Conservation (phyloP, 2,113 vertebrate species). For the Tamias sibiricus region DNA sequence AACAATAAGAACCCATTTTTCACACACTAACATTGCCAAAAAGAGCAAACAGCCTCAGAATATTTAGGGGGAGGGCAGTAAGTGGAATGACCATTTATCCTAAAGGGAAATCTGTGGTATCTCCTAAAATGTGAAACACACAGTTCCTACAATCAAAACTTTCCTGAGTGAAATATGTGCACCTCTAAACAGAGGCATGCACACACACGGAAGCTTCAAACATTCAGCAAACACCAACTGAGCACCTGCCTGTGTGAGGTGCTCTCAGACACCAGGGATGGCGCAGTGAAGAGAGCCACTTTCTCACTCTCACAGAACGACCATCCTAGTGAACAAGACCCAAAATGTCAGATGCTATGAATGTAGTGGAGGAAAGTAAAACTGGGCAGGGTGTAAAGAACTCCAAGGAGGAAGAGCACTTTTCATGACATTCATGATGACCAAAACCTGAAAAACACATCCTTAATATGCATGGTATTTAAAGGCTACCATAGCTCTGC, state of each 20-base stretch:
- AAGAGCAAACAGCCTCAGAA: too few relatives aligned
- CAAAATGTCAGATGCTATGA: accelerated
- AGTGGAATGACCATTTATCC: accelerated
- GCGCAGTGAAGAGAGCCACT: not conserved
- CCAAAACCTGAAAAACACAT: not conserved
- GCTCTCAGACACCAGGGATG: too few relatives aligned
- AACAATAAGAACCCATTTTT: not conserved
- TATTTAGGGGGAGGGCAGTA: not conserved
- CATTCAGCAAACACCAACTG: not conserved
- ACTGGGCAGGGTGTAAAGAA: too few relatives aligned
- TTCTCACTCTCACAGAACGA: not conserved
- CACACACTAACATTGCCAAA: not conserved
- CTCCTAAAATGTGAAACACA: not conserved
- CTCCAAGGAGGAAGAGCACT: not conserved
- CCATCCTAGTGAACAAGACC: not conserved
- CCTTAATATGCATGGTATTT: not conserved
- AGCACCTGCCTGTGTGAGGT: accelerated
- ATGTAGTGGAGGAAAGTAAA: not conserved
- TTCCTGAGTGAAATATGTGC: too few relatives aligned
- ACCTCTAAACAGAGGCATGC: accelerated
- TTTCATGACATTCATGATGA: not conserved
- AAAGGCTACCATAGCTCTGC: not conserved
- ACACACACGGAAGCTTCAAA: too few relatives aligned
- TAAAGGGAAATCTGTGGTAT: accelerated
- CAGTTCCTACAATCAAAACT: not conserved